Conservation (phyloP, 1,140 invertebrate genomes). For the Drosophila kanapiae region DNA sequence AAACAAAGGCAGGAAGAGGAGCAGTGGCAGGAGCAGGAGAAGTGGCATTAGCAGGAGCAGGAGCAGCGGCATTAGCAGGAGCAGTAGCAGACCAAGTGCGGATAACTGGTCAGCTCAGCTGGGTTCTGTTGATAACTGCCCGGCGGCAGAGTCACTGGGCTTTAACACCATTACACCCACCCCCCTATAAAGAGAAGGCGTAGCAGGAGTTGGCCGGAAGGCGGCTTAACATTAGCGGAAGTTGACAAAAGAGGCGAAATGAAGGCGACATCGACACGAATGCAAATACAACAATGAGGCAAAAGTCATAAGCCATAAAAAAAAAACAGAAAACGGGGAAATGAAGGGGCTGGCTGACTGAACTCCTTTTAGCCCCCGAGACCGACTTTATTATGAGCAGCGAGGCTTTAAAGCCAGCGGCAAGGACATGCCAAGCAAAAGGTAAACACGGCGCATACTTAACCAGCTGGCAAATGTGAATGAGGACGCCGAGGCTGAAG, state of each 20-base stretch:
- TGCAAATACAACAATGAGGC: slow-evolving; percentile 64
- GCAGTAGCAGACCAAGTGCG: slow-evolving; percentile 31
- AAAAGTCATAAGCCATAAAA: slow-evolving; percentile 64
- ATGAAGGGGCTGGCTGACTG: slow-evolving; percentile 11
- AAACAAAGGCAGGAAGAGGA: slow-evolving; percentile 43
- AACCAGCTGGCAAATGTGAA: slow-evolving; percentile 64
- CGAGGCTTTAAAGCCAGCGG: slow-evolving; percentile 47
- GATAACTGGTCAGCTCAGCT: slow-evolving; percentile 48
- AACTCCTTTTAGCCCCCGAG: slow-evolving; percentile 24
- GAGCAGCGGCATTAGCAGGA: too few species aligned
- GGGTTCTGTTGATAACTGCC: slow-evolving; percentile 39
- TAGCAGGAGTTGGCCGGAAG: slow-evolving; percentile 6
- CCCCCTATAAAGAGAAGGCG: slow-evolving; percentile 1
- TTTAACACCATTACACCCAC: too few species aligned
- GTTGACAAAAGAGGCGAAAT: slow-evolving; percentile 54
- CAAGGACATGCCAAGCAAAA: slow-evolving; percentile 67
- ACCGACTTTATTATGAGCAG: slow-evolving; percentile 47
- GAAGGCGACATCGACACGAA: slow-evolving; percentile 56
- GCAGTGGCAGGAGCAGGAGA: background rate
- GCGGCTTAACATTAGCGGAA: slow-evolving; percentile 52
- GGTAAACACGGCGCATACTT: slow-evolving; percentile 69
- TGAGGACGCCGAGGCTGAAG: slow-evolving; percentile 43
- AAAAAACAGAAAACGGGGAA: slow-evolving; percentile 18
- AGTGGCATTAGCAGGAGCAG: slow-evolving; percentile 1
- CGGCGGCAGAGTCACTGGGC: slow-evolving; percentile 43